Conservation (phyloP, 37 sponge, comb jelly and placozoan species). For the Axinella damicornis region DNA sequence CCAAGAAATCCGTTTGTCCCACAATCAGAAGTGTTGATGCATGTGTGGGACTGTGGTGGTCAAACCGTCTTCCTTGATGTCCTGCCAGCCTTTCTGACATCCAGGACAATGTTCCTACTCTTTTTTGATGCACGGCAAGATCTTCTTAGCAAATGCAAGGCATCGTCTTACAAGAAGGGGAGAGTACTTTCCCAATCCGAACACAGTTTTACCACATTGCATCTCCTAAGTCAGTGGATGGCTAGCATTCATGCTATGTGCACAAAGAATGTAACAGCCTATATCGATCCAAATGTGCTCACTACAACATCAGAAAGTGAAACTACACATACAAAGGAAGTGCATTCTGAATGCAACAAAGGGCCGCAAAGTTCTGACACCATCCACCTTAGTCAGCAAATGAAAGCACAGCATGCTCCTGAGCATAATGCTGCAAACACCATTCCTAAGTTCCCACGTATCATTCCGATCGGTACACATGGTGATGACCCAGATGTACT, state of each 20-base stretch:
- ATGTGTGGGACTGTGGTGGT: constrained; percentile 81
- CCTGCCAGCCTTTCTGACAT: constrained; percentile 58
- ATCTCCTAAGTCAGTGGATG: constrained; percentile 49
- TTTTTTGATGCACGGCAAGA: constrained; percentile 55
- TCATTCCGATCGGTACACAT: constrained; percentile 50
- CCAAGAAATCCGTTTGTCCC: not conserved
- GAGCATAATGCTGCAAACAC: not conserved
- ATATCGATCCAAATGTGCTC: too few relatives aligned
- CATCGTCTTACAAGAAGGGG: constrained; percentile 1
- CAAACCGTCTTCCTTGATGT: constrained; percentile 57
- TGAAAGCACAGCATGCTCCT: too few relatives aligned
- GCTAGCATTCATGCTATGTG: constrained; percentile 40
- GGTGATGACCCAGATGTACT: constrained; percentile 29
- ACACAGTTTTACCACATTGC: constrained; percentile 6
- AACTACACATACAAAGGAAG: too few relatives aligned
- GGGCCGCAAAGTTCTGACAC: too few relatives aligned
- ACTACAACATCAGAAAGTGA: too few relatives aligned
- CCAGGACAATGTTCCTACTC: constrained; percentile 52
- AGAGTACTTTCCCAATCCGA: too few relatives aligned
- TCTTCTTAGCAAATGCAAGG: constrained; percentile 1
- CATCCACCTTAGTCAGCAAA: too few relatives aligned
- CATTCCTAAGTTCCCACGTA: constrained; percentile 22
- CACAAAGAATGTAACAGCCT: too few relatives aligned
- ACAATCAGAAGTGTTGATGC: constrained; percentile 22
- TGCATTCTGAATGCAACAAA: too few relatives aligned